Percentiles rank a stretch among this genome's conserved stretches.
Evolutionary conservation across 1,140 invertebrate genomes (phyloP).

Genomic region (Polypedilum pembai): DNA sequence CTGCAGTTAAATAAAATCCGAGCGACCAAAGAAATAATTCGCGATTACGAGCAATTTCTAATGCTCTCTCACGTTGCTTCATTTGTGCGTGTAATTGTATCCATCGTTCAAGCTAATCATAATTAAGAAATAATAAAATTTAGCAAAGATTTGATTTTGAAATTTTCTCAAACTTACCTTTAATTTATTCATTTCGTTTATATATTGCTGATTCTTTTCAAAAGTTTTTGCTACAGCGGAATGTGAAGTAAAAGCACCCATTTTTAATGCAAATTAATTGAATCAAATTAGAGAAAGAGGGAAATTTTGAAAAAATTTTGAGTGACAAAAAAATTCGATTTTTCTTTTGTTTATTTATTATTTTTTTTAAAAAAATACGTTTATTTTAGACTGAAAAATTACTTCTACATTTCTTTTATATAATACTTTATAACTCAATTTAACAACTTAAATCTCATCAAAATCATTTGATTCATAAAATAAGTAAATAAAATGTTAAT

Average conservation of each 20-base stretch:
- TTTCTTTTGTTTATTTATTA: no score
- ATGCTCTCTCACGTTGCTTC: conserved; percentile 61
- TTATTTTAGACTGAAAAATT: no score
- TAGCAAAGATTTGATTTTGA: neutral
- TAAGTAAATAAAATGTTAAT: no score
- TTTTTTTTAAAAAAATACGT: no score
- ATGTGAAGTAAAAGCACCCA: neutral
- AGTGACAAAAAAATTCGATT: no score
- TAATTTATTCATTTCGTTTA: conserved; percentile 57
- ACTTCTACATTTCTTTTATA: no score
- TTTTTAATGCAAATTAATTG: neutral
- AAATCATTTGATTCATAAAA: no score
- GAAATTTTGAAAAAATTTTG: no score
- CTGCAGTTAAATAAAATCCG: conserved; percentile 56
- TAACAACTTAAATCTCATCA: no score
- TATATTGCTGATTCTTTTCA: conserved; percentile 64
- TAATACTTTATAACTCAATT: no score
- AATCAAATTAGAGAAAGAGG: no score
- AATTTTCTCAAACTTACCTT: conserved; percentile 45
- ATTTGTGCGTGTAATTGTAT: conserved; percentile 74
- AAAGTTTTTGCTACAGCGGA: conserved; percentile 35
- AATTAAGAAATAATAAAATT: conserved; percentile 8
- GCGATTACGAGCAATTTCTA: conserved; percentile 60
- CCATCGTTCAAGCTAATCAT: conserved; percentile 56
- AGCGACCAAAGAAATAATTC: conserved; percentile 66